Base-by-base conservation (phyloP, 1,140 invertebrate genomes). In the Tetranychus cinnabarinus region DNA sequence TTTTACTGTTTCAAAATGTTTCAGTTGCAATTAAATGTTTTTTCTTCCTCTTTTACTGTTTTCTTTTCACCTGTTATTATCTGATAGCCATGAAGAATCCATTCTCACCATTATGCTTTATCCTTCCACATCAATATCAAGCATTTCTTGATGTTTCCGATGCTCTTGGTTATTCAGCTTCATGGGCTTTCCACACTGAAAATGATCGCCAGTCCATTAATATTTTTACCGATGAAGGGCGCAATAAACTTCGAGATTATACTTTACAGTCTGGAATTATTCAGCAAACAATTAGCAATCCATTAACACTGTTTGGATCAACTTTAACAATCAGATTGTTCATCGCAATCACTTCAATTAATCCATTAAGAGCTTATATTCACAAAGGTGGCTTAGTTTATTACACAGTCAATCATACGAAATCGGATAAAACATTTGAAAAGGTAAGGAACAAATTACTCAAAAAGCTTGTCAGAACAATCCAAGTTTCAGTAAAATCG, bases 301-400 rank as follows among this genome's bases (percentile, higher is more conserved):
- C 66, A 3, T 63, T 68, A 15, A 56, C 46, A 4, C 58, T 69
- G 12, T 67, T 67, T 61, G 70, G 68, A 3, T 63, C 62, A 35
- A 68, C 70, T 1, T 61, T 70, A 35, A 68, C 64, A 58, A 58
- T 69, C 1, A 65, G 68, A 10, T 45, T 69, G 2, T 69, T 66
- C 59, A 65, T 70, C 1, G 48, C 69, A 31, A 64, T 71, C 7
- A 71, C 69, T 2, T 71, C 70, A 6, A 31, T 68, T 36, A 39
- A 62, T 37, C 70, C 70, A 39, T 64, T 71, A 10, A 55, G 69
- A 47, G 66, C 67, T 31, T 69, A 68, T 61, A 50, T 70, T 7
- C 67, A 69, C 59, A 61, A 64, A 2, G 65, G 70, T 55, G 70
- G 69, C 5, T 37, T 69, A 13, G 67, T 70, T 1, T 60, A 66